These are phyloP conservation scores for Sebastolobus alascanus DNA, from an alignment of 2,797 vertebrate species.

Conservation along the genomic window DNA sequence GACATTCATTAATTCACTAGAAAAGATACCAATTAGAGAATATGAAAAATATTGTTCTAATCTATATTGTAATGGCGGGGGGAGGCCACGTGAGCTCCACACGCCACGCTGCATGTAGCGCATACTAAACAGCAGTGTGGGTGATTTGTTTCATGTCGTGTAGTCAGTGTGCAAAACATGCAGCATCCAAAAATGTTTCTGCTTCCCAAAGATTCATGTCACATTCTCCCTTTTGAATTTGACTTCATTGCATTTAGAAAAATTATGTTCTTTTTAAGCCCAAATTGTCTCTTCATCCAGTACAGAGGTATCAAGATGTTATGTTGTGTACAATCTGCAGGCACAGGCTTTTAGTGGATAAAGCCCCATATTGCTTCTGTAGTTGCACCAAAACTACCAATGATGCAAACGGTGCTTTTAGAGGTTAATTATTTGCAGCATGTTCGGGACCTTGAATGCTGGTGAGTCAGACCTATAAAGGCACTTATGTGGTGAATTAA, in stretches of 20 bases:
- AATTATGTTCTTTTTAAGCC: background rate
- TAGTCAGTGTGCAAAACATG: background rate
- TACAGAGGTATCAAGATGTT: background rate
- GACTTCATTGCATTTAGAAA: background rate
- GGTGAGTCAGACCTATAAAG: background rate
- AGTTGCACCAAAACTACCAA: background rate
- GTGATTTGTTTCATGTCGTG: background rate
- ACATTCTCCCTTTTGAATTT: background rate
- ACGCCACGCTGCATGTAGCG: background rate
- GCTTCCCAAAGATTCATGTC: background rate
- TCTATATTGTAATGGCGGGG: conserved; percentile 20
- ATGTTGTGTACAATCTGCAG: background rate
- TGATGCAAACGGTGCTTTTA: background rate
- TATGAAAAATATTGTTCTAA: conserved; percentile 18
- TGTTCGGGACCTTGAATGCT: background rate
- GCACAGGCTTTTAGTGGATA: background rate
- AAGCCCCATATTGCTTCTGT: background rate
- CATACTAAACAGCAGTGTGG: background rate
- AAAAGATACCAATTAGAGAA: conserved; percentile 41
- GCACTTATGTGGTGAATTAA: background rate
- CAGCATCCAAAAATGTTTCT: no score
- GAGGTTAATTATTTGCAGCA: background rate
- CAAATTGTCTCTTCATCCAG: background rate
- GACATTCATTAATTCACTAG: conserved; percentile 37
- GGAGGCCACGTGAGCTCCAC: background rate